Evolutionary conservation across 2,113 vertebrate species (phyloP), one percentile per base, ranked within the genome.

Genomic region (Ciconia stormi): DNA sequence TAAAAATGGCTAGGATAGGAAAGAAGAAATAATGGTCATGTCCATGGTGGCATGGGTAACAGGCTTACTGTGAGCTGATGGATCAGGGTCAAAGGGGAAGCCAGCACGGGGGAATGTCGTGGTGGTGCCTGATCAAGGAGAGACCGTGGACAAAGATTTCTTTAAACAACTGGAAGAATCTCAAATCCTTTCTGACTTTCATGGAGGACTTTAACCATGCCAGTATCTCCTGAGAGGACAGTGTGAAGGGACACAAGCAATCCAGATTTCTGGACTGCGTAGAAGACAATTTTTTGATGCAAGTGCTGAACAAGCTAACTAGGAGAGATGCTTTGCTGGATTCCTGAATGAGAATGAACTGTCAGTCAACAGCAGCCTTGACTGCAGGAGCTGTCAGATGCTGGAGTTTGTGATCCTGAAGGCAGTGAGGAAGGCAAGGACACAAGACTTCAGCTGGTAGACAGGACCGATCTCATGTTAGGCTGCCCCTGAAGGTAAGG

Each of bases 331-430:
- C 30, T 91, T 82, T 91, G 29, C 67, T 67, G 70, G n/a, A 67
- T 21, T 92, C 32, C 38, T 90, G 70, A 90, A 66, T 90, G 49
- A 77, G 82, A 88, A 76, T 56, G 44, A 94, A 36, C 71, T 90
- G 78, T 88, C 78, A 79, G 47, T 93, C 90, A 85, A 20, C 34
- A 50, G 34, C 32, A 95, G 36, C 71, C 66, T 72, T 92, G 74
- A 82, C 88, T 76, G 52, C 90, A 93, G 94, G 85, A 93, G 74
- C 94, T 90, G 82, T 94, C 85, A 88, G 47, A 74, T 90, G 42
- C 42, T 87, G 73, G 29, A 71, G 44, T 82, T 85, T 79, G 62
- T 69, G 11, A 38, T 96, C 42, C 42, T 46, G 63, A 94, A 81
- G 63, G 67, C 91, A 83, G 36, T 4, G 2, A 77, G 63, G 46